phyloP scores from a whole-genome alignment of 2,797 vertebrate species.

The Tarsius wallacei region DNA sequence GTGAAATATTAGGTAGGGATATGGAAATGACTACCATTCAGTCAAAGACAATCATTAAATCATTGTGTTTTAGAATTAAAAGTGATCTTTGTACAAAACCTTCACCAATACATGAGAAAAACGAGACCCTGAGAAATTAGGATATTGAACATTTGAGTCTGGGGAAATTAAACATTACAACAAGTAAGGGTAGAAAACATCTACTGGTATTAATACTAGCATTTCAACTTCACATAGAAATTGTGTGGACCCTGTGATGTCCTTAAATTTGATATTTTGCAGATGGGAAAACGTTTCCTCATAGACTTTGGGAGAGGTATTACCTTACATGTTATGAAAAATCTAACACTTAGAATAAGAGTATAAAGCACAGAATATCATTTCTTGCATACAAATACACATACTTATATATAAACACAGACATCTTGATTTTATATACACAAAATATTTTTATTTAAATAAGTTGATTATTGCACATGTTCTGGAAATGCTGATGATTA shows the following conservation, averaged over 20 bases:
- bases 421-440: conserved; percentile 36
- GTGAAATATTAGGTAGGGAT: conserved; percentile 17
- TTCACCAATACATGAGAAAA: conserved; percentile 59
- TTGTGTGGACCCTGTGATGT: neutral
- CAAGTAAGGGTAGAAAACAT: conserved; percentile 29
- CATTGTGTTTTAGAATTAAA: conserved; percentile 53
- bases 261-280: neutral
- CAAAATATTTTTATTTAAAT: conserved; percentile 49
- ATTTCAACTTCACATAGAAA: conserved; percentile 45
- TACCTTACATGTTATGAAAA: conserved; percentile 2
- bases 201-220: neutral
- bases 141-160: conserved; percentile 58
- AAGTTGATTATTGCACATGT: neutral
- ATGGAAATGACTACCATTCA: conserved; percentile 24
- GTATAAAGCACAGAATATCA: conserved; percentile 4
- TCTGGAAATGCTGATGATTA: neutral
- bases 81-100: conserved; percentile 16
- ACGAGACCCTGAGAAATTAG: neutral
- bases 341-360: conserved; percentile 23
- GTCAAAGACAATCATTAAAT: neutral
- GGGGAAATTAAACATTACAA: neutral
- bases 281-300: neutral
- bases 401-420: neutral
- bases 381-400: neutral
- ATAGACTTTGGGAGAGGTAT: neutral